A percentile compares a stretch with the other conserved stretches of the same genome.
Conservation (phyloP, 2,888 invertebrate genomes). For the Lepidonotus clava region DNA sequence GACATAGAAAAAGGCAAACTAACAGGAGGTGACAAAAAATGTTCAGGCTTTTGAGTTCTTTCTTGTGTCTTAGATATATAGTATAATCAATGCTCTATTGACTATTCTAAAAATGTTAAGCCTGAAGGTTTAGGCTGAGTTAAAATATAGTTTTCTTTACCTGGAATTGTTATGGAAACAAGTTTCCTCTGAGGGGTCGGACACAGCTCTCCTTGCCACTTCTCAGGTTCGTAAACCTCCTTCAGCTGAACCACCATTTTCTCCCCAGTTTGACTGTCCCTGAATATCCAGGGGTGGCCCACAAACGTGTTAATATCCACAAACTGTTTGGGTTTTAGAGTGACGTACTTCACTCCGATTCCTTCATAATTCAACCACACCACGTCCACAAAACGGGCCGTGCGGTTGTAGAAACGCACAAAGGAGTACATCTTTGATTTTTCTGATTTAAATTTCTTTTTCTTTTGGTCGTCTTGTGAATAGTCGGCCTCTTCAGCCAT, state of each 20-base stretch:
- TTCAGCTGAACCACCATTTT: constrained; percentile 83
- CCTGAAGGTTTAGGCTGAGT: no score
- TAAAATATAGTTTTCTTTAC: no score
- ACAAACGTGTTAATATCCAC: constrained; percentile 88
- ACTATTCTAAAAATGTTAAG: no score
- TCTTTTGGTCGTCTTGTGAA: neutral
- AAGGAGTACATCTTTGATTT: constrained; percentile 77
- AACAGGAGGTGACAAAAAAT: no score
- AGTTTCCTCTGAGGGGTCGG: constrained; percentile 69
- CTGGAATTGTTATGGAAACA: constrained; percentile 72
- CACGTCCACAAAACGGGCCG: constrained; percentile 84
- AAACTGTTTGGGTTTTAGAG: constrained; percentile 83
- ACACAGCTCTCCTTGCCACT: constrained; percentile 53
- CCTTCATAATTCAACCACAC: constrained; percentile 91
- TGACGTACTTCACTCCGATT: constrained; percentile 83
- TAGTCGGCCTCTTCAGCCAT: neutral
- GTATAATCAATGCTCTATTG: no score
- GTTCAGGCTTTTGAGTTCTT: no score
- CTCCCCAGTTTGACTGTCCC: constrained; percentile 86
- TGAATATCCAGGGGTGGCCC: constrained; percentile 92
- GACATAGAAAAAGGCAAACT: no score
- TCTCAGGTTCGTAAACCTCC: constrained; percentile 74
- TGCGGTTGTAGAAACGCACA: constrained; percentile 85
- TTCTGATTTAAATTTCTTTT: constrained; percentile 54
- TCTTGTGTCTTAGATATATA: no score